Conservation (phyloP, 1,140 invertebrate species). For the Vollenhovia emeryi region DNA sequence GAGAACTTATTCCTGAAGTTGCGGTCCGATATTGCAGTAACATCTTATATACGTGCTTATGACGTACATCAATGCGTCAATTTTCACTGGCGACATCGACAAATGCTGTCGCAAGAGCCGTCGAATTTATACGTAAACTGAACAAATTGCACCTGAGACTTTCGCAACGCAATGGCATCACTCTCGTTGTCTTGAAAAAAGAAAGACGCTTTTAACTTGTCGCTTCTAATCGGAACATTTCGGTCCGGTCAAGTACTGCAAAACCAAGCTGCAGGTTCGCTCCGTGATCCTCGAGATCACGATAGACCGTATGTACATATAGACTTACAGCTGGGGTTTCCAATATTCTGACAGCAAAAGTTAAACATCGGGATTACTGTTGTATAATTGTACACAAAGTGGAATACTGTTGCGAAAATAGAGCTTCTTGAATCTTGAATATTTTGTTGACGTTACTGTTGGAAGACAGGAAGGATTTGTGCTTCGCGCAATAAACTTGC, state of each 20-base stretch:
- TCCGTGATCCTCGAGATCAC: neutral
- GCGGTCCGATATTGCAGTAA: neutral
- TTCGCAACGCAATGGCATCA: neutral
- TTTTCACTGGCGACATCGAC: slow-evolving; percentile 8
- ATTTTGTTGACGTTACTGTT: neutral
- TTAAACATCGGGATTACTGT: neutral
- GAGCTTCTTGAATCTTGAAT: neutral
- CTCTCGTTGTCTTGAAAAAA: neutral
- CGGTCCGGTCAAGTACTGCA: neutral
- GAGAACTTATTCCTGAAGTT: slow-evolving; percentile 28
- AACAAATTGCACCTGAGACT: neutral
- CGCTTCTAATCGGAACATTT: neutral
- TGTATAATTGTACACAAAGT: neutral
- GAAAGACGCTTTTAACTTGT: neutral
- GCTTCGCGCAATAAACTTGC: neutral
- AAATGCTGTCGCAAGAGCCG: neutral
- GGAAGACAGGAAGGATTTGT: neutral
- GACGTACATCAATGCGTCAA: slow-evolving; percentile 1
- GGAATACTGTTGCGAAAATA: neutral
- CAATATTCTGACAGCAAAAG: neutral
- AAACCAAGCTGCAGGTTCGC: neutral
- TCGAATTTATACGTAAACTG: neutral
- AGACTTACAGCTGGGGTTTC: neutral
- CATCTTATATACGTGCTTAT: neutral
- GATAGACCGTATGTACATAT: neutral